A percentile compares a stretch with the other conserved stretches of the same genome.
Conservation (phyloP, 64 coral and sea anemone genomes). For the Actinia equina region DNA sequence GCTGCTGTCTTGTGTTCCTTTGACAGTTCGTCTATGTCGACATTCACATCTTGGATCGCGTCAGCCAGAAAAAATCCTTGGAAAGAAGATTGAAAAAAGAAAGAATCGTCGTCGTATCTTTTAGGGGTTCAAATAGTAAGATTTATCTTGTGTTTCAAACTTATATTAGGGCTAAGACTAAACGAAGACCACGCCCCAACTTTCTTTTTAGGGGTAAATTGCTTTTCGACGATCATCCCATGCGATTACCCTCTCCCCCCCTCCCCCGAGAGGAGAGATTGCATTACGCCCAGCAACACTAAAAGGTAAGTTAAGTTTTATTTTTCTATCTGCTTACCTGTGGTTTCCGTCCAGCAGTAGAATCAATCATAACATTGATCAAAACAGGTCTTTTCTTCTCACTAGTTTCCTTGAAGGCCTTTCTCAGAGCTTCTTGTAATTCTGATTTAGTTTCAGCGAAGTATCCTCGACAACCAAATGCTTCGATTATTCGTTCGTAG, state of each 20-base stretch:
- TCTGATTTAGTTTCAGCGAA: conserved; percentile 72
- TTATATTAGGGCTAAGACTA: too few relatives aligned
- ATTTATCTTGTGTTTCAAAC: too few relatives aligned
- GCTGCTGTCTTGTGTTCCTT: not conserved
- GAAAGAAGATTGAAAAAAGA: conserved; percentile 9
- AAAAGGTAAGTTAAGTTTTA: too few relatives aligned
- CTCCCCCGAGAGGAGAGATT: too few relatives aligned
- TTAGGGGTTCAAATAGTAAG: too few relatives aligned
- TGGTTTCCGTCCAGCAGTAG: conserved; percentile 82
- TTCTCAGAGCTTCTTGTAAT: conserved; percentile 52
- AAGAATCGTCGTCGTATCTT: not conserved
- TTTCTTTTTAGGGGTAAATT: too few relatives aligned
- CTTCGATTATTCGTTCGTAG: conserved; percentile 92
- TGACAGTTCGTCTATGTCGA: not conserved
- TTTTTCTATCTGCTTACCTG: conserved; percentile 35
- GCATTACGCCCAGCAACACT: too few relatives aligned
- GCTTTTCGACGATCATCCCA: too few relatives aligned
- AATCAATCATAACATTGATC: conserved; percentile 85
- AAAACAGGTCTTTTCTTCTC: conserved; percentile 67
- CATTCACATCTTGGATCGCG: conserved; percentile 83
- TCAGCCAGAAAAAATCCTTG: conserved; percentile 97
- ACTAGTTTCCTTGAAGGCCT: conserved; percentile 64
- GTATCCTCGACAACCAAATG: conserved; percentile 88
- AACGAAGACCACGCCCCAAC: too few relatives aligned
- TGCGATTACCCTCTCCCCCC: too few relatives aligned